Percentiles rank a stretch among this genome's conserved stretches.
These are phyloP conservation scores for Perizoma flavofasciatum DNA, from an alignment of 2,888 invertebrate genomes.

Conservation along the genomic window DNA sequence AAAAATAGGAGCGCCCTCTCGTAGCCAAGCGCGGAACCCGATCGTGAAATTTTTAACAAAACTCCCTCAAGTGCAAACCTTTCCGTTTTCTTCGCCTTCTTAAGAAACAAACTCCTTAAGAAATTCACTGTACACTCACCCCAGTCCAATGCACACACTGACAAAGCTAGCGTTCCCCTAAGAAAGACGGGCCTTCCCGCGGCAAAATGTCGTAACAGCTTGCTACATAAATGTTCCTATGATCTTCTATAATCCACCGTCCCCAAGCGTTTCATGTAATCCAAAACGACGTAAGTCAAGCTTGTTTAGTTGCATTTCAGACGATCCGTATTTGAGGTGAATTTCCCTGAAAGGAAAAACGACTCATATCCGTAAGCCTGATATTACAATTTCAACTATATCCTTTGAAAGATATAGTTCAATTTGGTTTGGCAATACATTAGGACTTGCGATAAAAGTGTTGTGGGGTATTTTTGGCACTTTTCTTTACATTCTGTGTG, in stretches of 20 bases:
- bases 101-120: conserved; percentile 78
- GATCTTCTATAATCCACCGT: conserved; percentile 27
- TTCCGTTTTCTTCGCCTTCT: conserved; percentile 80
- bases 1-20: conserved; percentile 68
- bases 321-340: conserved; percentile 39
- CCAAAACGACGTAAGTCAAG: conserved; percentile 43
- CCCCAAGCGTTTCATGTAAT: conserved; percentile 10
- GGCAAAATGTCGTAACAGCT: conserved; percentile 48
- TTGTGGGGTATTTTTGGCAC: conserved; percentile 60
- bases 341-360: conserved; percentile 44
- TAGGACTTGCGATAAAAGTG: conserved; percentile 41
- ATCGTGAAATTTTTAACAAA: conserved; percentile 72
- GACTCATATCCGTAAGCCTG: conserved; percentile 31
- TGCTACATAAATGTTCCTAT: conserved; percentile 13
- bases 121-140: conserved; percentile 65
- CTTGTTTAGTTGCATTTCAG: conserved; percentile 31
- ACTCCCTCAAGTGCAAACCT: conserved; percentile 76
- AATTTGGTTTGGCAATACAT: conserved; percentile 29
- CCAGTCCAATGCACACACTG: conserved; percentile 54
- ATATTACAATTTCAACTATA: conserved; percentile 38
- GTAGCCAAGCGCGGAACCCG: conserved; percentile 54
- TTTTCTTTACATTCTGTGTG: conserved; percentile 63
- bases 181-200: conserved; percentile 39
- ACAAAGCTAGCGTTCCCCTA: conserved; percentile 43
- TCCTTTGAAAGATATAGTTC: fast-evolving